Evolutionary conservation across 1,140 invertebrate genomes (phyloP), one percentile per base, ranked within the genome.

Genomic region (Sycobia sp.): DNA sequence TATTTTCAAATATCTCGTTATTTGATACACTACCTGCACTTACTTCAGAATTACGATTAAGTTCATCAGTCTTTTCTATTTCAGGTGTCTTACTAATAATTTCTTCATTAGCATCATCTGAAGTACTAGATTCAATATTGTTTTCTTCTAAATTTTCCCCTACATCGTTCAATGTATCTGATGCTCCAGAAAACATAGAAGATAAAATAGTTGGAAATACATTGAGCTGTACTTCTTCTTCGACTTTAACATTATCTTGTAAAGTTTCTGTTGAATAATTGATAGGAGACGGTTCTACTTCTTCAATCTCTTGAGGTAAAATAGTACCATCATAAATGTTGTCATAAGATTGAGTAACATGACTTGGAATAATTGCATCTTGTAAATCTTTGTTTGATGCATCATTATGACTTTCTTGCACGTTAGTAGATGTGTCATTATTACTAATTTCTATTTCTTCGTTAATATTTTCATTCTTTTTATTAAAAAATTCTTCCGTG

Each of bases 401-500:
- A 39, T 65, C 25, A 3, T 60, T 54, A 4, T 47, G 38, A 38
- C 59, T 44, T 7, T 57, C 18, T 18, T 67, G 38, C 10, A 56
- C 46, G 34, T 13, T 16, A 16, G 3, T 39, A 55, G 39, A 22
- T 4, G 36, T 11, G n/a, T 34, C 13, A 41, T 38, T 29, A 32
- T 8, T 2, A 29, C 38, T 39, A 18, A 32, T 43, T 39, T 58
- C 47, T 22, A 25, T n/a, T 13, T 66, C 56, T 46, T 67, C 18
- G 8, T n/a, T 14, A 8, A 41, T 22, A 50, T 38, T 39, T 62
- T 46, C 34, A 29, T 16, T 3, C 5, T 39, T 0, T 44, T 59
- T 10, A 34, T 51, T 2, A 27, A 49, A 5, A 43, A 32, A 18
- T 25, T 68, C 58, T 66, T 85, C 78, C 44, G 84, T 86, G 61